A percentile compares a stretch with the other conserved stretches of the same genome.
phyloP scores from a whole-genome alignment of 1,140 invertebrate species.

The Drosophila virilis region DNA sequence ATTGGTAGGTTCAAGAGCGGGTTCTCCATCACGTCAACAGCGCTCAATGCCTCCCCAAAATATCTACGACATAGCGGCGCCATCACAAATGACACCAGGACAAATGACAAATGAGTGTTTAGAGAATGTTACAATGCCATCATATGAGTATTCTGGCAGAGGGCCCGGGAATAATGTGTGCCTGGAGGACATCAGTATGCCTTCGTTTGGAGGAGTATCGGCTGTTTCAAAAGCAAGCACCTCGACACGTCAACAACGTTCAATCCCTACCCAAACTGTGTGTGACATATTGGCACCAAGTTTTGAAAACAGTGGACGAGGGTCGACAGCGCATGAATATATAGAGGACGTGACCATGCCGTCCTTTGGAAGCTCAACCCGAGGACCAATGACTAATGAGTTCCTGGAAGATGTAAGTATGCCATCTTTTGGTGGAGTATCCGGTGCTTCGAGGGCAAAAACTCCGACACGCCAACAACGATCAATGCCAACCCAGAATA shows the following conservation, averaged over 20 bases:
- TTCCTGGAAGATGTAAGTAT: slow-evolving; percentile 23
- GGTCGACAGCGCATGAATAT: slow-evolving; percentile 23
- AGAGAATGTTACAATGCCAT: slow-evolving; percentile 14
- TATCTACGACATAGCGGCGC: background rate
- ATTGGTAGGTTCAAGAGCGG: background rate
- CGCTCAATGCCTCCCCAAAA: background rate
- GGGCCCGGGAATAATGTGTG: background rate
- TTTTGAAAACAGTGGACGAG: slow-evolving; percentile 4
- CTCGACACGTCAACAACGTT: background rate
- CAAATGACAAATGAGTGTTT: background rate
- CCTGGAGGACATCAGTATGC: slow-evolving; percentile 36
- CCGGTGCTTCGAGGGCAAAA: background rate
- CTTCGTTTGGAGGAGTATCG: slow-evolving; percentile 26
- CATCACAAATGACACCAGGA: no score
- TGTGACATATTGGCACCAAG: slow-evolving; percentile 5
- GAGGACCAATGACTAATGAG: background rate
- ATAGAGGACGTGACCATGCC: slow-evolving; percentile 45
- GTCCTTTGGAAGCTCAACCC: slow-evolving; percentile 10
- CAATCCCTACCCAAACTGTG: background rate
- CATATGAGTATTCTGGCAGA: background rate
- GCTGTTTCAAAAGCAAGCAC: background rate
- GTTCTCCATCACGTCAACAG: background rate
- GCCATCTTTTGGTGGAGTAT: slow-evolving; percentile 22
- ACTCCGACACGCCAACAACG: background rate
- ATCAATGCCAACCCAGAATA: slow-evolving; percentile 1